These are phyloP conservation scores for Adela reaumurella DNA, from an alignment of 2,888 invertebrate genomes.

Conservation along the genomic window DNA sequence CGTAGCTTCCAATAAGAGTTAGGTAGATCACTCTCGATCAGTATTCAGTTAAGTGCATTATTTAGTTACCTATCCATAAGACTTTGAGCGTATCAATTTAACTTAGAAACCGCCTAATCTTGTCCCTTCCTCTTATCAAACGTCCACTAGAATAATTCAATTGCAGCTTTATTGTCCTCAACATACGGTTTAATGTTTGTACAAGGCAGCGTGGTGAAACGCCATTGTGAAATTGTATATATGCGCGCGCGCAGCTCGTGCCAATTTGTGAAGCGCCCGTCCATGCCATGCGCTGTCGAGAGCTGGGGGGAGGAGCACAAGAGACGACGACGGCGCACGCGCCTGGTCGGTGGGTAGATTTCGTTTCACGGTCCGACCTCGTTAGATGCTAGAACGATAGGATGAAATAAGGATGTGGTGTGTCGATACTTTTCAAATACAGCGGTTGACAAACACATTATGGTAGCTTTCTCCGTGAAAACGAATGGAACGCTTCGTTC, in stretches of 20 bases:
- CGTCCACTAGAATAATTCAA: neutral
- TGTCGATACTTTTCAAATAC: too few species aligned
- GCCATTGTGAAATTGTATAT: neutral
- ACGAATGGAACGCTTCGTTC: too few species aligned
- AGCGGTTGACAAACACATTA: too few species aligned
- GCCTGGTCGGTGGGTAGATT: too few species aligned
- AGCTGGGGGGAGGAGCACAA: slow-evolving; percentile 18
- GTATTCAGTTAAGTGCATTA: neutral
- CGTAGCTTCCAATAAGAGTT: neutral
- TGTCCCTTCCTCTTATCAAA: neutral
- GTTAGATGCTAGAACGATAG: too few species aligned
- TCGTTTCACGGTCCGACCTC: too few species aligned
- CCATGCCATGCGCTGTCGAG: too few species aligned
- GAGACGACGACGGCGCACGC: too few species aligned
- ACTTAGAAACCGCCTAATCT: neutral
- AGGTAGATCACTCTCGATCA: neutral
- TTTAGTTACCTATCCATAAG: neutral
- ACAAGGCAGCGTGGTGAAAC: neutral
- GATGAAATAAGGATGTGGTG: too few species aligned
- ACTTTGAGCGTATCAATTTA: neutral
- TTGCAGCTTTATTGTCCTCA: neutral
- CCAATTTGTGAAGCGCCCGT: slow-evolving; percentile 45
- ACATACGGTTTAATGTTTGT: too few species aligned
- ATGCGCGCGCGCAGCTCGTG: slow-evolving; percentile 49
- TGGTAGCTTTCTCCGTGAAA: too few species aligned